Conservation (phyloP, 2,888 invertebrate species). For the Scrobipalpa costella region DNA sequence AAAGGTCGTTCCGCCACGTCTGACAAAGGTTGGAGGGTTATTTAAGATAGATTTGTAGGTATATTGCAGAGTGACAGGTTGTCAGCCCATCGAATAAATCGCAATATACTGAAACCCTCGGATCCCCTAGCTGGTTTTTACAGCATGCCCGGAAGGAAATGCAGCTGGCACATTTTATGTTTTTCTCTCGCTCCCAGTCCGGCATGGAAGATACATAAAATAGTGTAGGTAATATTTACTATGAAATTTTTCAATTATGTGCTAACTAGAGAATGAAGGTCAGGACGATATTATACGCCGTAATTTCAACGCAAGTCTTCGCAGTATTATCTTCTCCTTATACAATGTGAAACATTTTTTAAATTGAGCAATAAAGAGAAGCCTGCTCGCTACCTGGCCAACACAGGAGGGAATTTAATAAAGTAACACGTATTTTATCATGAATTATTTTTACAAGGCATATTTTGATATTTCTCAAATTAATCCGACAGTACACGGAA, state of each 20-base stretch:
- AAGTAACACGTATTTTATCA: constrained; percentile 67
- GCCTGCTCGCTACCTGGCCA: constrained; percentile 60
- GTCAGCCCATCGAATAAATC: too few species aligned
- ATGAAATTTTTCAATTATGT: constrained; percentile 33
- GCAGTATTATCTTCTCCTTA: constrained; percentile 62
- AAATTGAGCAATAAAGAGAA: constrained; percentile 72
- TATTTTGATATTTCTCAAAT: constrained; percentile 47
- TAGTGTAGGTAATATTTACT: not conserved
- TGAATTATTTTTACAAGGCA: constrained; percentile 60
- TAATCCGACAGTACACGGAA: constrained; percentile 42
- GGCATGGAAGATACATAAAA: too few species aligned
- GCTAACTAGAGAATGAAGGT: constrained; percentile 32
- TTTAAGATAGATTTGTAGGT: too few species aligned
- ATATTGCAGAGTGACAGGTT: too few species aligned
- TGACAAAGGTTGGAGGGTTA: too few species aligned
- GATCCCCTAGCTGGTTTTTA: too few species aligned
- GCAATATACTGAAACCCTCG: too few species aligned
- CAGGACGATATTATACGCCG: constrained; percentile 49
- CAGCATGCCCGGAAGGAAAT: too few species aligned
- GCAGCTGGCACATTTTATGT: too few species aligned
- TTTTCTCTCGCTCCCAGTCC: too few species aligned
- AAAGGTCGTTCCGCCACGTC: too few species aligned
- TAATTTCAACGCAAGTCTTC: constrained; percentile 55
- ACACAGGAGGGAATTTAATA: constrained; percentile 69
- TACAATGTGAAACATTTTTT: constrained; percentile 70